A percentile compares a stretch with the other conserved stretches of the same genome.
These are phyloP conservation scores for Peromyscus californicus DNA, from an alignment of 2,113 vertebrate species.

Conservation along the genomic window DNA sequence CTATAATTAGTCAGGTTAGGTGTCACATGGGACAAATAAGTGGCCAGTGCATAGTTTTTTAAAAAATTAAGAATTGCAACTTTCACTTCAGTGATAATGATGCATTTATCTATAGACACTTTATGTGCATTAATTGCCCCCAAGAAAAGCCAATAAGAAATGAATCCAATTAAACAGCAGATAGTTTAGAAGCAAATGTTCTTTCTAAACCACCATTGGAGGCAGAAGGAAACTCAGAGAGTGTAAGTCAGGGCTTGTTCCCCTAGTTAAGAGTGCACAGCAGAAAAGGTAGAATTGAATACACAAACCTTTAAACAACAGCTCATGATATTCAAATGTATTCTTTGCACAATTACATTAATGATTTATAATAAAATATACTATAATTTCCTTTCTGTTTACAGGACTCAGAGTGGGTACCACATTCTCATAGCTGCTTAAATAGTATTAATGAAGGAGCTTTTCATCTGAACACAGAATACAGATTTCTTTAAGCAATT, in stretches of 20 bases:
- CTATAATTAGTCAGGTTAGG: constrained; percentile 76
- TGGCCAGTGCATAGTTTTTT: constrained; percentile 66
- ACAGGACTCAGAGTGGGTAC: neutral
- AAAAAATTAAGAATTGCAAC: constrained; percentile 74
- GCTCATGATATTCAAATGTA: neutral
- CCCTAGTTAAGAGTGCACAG: constrained; percentile 15
- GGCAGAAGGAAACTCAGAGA: constrained; percentile 49
- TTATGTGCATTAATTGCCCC: constrained; percentile 76
- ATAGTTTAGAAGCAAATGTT: constrained; percentile 64
- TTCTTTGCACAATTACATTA: constrained; percentile 48
- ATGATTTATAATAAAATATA: constrained; percentile 63
- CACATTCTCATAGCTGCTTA: neutral
- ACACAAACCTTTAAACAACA: constrained; percentile 30
- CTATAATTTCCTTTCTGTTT: constrained; percentile 13
- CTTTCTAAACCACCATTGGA: constrained; percentile 57
- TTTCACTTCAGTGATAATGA: constrained; percentile 78
- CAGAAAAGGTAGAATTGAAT: constrained; percentile 45
- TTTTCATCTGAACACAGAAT: constrained; percentile 28
- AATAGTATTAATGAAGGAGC: neutral
- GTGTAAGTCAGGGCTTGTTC: constrained; percentile 29
- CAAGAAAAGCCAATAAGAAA: constrained; percentile 74
- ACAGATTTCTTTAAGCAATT: constrained; percentile 49
- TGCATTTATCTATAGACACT: constrained; percentile 75
- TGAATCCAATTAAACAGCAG: constrained; percentile 76
- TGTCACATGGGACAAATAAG: constrained; percentile 74